Base-by-base conservation (phyloP, 1,140 invertebrate genomes). In the Eubasilissa regina region DNA sequence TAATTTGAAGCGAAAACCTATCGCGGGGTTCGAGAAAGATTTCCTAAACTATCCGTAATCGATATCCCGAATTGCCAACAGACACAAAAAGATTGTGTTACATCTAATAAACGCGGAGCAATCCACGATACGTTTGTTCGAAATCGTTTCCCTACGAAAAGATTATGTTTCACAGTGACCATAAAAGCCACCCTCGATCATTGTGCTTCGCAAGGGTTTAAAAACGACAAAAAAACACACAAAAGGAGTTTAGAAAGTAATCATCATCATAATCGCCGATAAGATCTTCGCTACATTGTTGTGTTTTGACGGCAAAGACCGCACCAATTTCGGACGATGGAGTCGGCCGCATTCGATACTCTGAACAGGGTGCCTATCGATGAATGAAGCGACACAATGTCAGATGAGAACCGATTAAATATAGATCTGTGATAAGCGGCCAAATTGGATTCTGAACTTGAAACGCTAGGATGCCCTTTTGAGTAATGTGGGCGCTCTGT, bases 401-500 rank as follows among this genome's bases (percentile, higher is more conserved):
- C 64, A 68, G 64, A 68, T 68, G 35, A 68, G 15, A 17, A n/a
- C 35, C 7, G 44, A 45, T 47, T 51, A 51, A 51, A 8, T 13
- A 51, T 12, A 51, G 64, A 68, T 68, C 44, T 47, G n/a, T 15
- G 64, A 68, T 68, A 68, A 68, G 35, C 62, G 73, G 76, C 64
- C 25, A 76, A 78, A 81, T 81, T 78, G 77, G 80, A 68, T 75
- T 43, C 64, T 45, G 68, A 58, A 77, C 25, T 73, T 44, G 68
- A 17, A 15, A 19, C 44, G 47, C 48, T 15, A 47, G 44, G 43
- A 75, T 75, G 55, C 19, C 13, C 70, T 47, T 48, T 74, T 68
- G 51, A 77, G 73, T 81, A 70, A 81, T 81, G 76, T 81, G 80
- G 80, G 80, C 80, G 9, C 80, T 70, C 75, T 80, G 79, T 80